Evolutionary conservation across 2,888 invertebrate species (phyloP).

Genomic region (Limnephilus auricula): DNA sequence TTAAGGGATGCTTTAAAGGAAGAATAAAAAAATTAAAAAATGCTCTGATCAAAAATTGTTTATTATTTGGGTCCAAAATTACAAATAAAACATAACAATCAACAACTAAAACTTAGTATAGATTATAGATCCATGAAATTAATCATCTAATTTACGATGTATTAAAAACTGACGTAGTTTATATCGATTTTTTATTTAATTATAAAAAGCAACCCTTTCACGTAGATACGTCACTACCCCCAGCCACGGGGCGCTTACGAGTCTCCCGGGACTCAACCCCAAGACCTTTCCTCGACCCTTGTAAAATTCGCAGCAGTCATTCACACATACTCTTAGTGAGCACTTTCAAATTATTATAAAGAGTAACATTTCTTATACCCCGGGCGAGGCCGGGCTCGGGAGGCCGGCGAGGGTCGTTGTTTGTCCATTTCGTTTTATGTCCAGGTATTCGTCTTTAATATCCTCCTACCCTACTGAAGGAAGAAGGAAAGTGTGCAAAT

Average conservation of each 20-base stretch:
- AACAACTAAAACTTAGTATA: no score
- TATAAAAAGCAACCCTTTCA: neutral
- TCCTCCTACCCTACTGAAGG: neutral
- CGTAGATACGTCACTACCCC: neutral
- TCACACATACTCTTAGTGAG: conserved; percentile 73
- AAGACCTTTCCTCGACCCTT: conserved; percentile 61
- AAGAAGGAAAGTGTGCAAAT: neutral
- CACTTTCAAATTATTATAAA: conserved; percentile 65
- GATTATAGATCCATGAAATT: no score
- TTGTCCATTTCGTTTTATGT: conserved; percentile 53
- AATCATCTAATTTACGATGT: no score
- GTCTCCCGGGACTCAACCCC: conserved; percentile 58
- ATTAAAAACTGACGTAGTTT: neutral
- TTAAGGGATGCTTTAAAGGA: no score
- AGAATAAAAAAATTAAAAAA: no score
- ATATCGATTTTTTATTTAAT: neutral
- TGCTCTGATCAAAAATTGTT: no score
- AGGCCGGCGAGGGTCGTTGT: conserved; percentile 31
- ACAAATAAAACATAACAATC: no score
- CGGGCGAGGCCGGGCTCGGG: neutral
- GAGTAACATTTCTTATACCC: conserved; percentile 58
- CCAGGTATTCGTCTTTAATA: conserved; percentile 19
- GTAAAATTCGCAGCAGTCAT: conserved; percentile 77
- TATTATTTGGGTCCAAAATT: no score
- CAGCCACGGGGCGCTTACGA: conserved; percentile 56